Conservation (phyloP, 2,888 invertebrate genomes). For the Schrankia costaestrigalis region DNA sequence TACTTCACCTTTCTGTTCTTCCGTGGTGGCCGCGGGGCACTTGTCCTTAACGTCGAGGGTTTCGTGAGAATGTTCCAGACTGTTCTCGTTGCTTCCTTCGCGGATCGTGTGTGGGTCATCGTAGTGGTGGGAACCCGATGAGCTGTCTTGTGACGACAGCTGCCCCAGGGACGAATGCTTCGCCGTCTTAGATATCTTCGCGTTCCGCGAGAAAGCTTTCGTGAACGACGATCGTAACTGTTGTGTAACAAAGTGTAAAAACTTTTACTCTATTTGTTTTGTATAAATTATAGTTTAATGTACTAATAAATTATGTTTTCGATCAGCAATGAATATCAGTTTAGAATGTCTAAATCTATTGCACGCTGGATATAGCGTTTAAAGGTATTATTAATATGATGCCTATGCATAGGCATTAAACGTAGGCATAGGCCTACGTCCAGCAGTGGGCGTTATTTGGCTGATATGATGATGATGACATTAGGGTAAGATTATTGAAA, state of each 20-base stretch:
- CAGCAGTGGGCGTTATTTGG: too few species aligned
- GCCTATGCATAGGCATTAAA: too few species aligned
- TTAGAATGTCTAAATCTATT: too few species aligned
- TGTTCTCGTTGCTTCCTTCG: constrained; percentile 77
- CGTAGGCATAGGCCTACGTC: too few species aligned
- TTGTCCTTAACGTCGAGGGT: constrained; percentile 65
- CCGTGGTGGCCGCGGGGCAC: constrained; percentile 53
- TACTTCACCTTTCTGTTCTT: constrained; percentile 69
- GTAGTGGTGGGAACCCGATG: constrained; percentile 73
- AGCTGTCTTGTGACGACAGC: constrained; percentile 76
- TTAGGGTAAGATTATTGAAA: too few species aligned
- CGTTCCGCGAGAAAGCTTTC: constrained; percentile 95
- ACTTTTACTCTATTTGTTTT: constrained; percentile 13
- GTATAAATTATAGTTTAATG: constrained; percentile 5
- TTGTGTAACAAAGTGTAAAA: constrained; percentile 34
- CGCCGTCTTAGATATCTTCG: constrained; percentile 87
- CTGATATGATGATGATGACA: too few species aligned
- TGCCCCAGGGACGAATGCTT: constrained; percentile 78
- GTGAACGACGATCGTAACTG: constrained; percentile 97
- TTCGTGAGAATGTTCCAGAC: constrained; percentile 76
- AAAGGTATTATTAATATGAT: too few species aligned
- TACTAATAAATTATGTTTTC: constrained; percentile 8
- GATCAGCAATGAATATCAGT: too few species aligned
- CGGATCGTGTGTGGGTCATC: constrained; percentile 77
- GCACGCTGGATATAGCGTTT: too few species aligned